Evolutionary conservation across 2,888 invertebrate species (phyloP).

Genomic region (Phlogophora meticulosa): DNA sequence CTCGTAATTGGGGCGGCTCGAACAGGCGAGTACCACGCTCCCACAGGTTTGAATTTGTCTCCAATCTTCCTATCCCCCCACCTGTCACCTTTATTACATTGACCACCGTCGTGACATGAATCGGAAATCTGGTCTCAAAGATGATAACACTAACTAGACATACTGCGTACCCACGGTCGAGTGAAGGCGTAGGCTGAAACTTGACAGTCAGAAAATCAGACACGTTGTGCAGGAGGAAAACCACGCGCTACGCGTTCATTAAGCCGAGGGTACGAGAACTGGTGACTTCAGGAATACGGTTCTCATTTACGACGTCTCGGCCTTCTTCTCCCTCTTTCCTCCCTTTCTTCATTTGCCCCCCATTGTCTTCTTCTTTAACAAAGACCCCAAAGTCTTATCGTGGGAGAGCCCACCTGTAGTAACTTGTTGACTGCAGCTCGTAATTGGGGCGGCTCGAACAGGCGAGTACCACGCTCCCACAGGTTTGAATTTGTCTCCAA

Average conservation of each 20-base stretch:
- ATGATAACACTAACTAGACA: too few species aligned
- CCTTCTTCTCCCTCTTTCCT: not conserved
- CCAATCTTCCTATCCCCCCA: not conserved
- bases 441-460: slow-evolving; percentile 30
- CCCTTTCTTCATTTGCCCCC: not conserved
- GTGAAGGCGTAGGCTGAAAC: slow-evolving; percentile 19
- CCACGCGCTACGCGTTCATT: slow-evolving; percentile 10
- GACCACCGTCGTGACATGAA: too few species aligned
- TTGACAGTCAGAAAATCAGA: not conserved
- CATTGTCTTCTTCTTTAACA: fast-evolving
- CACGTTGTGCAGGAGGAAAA: too few species aligned
- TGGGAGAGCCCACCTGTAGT: slow-evolving; percentile 29
- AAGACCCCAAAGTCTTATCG: too few species aligned
- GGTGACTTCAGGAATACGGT: not conserved
- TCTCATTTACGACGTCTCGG: not conserved
- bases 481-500: slow-evolving; percentile 12
- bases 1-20: slow-evolving; percentile 39
- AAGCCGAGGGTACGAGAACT: slow-evolving; percentile 14
- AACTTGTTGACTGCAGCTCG: not conserved
- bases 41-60: slow-evolving; percentile 18
- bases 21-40: slow-evolving; percentile 42
- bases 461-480: slow-evolving; percentile 46
- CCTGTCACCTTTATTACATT: too few species aligned
- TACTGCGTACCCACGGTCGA: not conserved
- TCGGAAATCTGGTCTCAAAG: too few species aligned